A percentile compares a stretch with the other conserved stretches of the same genome.
Evolutionary conservation across 2,113 vertebrate genomes (phyloP).

Genomic region (Erythrolamprus reginae): DNA sequence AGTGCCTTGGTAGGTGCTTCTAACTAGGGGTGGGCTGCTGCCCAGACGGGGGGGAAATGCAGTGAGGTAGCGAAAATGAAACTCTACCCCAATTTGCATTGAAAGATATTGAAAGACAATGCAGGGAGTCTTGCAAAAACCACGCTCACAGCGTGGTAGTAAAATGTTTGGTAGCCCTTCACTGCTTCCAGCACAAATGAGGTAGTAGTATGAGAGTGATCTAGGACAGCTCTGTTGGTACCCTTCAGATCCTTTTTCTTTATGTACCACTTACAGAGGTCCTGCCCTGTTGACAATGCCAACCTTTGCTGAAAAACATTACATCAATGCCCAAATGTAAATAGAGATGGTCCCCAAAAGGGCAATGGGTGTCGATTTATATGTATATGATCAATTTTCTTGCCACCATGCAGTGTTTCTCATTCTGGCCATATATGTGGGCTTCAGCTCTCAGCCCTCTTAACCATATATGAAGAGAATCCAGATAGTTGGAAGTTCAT

Average conservation of each 20-base stretch:
- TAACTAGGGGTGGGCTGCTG: no score
- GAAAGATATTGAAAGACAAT: no score
- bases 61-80: no score
- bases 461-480: background rate
- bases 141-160: no score
- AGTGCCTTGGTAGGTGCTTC: no score
- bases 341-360: background rate
- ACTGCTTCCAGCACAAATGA: no score
- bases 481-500: background rate
- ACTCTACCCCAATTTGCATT: no score
- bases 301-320: background rate
- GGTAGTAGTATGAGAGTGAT: background rate
- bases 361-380: background rate
- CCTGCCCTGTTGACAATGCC: background rate
- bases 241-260: background rate
- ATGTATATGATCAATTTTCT: background rate
- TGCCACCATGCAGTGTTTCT: background rate
- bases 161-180: no score
- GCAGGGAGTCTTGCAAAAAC: no score
- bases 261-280: background rate
- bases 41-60: no score
- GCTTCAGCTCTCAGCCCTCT: background rate
- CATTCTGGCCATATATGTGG: background rate
- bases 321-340: background rate
- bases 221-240: background rate